Conservation (phyloP, 2,113 vertebrate species). For the Pachycephala philippinensis region DNA sequence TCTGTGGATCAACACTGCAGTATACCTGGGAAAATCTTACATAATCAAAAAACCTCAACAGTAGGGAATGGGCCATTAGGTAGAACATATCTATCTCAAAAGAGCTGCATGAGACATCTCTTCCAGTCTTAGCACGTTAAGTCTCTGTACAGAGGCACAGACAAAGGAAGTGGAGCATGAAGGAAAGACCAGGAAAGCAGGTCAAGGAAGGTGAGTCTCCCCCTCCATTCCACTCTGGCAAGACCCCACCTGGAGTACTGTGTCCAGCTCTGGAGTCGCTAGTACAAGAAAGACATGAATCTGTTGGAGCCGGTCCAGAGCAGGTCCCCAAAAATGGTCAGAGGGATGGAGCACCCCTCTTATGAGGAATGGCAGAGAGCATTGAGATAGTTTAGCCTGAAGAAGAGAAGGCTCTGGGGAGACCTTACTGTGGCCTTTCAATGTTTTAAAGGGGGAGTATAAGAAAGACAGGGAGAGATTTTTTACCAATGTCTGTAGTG, state of each 20-base stretch:
- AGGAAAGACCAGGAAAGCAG: not conserved
- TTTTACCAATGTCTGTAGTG: not conserved
- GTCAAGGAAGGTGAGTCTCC: not conserved
- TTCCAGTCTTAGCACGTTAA: not conserved
- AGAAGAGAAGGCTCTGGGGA: not conserved
- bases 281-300: not conserved
- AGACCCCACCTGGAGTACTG: not conserved
- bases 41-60: not conserved
- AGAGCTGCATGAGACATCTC: not conserved
- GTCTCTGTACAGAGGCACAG: not conserved
- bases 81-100: not conserved
- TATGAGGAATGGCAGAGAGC: not conserved
- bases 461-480: rapidly evolving
- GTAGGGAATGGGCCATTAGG: not conserved
- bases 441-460: not conserved
- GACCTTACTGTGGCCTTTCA: not conserved
- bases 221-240: not conserved
- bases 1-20: not conserved
- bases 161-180: not conserved
- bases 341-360: not conserved
- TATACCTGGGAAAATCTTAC: not conserved
- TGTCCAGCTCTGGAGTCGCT: not conserved
- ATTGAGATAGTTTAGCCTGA: not conserved
- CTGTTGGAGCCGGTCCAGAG: not conserved
- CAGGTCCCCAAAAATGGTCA: not conserved